Conservation (phyloP, 2,888 invertebrate genomes). For the Biston betularia region DNA sequence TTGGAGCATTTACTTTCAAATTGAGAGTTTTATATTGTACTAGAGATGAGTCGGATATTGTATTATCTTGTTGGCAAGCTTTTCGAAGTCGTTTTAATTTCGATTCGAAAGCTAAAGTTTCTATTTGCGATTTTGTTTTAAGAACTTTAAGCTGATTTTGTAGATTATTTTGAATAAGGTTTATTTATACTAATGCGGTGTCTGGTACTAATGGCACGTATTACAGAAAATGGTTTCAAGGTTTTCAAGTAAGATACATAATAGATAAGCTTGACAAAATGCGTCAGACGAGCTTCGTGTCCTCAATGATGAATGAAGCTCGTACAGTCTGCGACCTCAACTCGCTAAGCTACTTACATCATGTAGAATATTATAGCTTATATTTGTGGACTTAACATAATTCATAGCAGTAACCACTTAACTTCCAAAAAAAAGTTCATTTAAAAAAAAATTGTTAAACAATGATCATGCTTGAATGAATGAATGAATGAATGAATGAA, state of each 20-base stretch:
- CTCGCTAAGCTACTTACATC: conserved; percentile 22
- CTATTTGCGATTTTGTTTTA: conserved; percentile 32
- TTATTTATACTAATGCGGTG: conserved; percentile 32
- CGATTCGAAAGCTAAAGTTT: conserved; percentile 64
- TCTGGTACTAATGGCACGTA: conserved; percentile 31
- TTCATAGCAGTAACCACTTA: not conserved
- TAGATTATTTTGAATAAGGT: conserved; percentile 21
- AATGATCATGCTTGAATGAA: too few relatives aligned
- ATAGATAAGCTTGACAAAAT: conserved; percentile 55
- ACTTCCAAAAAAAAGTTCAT: too few relatives aligned
- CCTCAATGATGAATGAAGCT: conserved; percentile 48
- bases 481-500: too few relatives aligned
- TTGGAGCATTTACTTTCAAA: conserved; percentile 77
- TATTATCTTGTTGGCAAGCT: conserved; percentile 81
- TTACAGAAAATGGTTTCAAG: conserved; percentile 43
- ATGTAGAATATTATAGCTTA: conserved; percentile 21
- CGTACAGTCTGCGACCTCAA: conserved; percentile 50
- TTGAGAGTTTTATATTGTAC: conserved; percentile 77
- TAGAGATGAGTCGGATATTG: conserved; percentile 75
- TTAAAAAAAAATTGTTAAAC: too few relatives aligned
- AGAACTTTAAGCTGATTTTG: conserved; percentile 28
- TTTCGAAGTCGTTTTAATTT: conserved; percentile 74
- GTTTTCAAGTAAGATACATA: conserved; percentile 44
- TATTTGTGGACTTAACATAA: conserved; percentile 15
- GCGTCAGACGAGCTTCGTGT: conserved; percentile 48